Base-by-base conservation (phyloP, 2,888 invertebrate species). In the Meliscaeva auricollis region DNA sequence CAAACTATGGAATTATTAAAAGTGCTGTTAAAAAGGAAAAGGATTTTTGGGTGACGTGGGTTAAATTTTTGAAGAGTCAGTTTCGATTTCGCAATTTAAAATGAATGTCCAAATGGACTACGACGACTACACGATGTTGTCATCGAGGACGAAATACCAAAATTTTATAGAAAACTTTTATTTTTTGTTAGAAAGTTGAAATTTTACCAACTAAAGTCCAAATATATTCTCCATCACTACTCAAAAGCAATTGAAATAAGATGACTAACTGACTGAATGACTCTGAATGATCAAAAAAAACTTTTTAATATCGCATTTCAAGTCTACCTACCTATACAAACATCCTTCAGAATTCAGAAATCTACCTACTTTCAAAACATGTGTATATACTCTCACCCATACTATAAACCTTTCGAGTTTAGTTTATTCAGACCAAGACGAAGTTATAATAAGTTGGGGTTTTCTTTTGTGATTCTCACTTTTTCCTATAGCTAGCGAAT, bases 391-490 rank as follows among this genome's bases (percentile, higher is more conserved):
- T 1, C 38, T 38, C 3, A 9, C 11, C 9, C 38, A 9, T 38
- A n/a, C 3, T 38, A 38, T 38, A 9, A 9, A 8, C 38, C 38
- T 13, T 9, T 3, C 38, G 17, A 66, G 35, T 20, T 66, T 13
- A 30, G 64, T 50, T 48, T 66, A 20, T 64, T 64, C 13, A 46
- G 20, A 38, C 50, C 46, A n/a, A 66, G 48, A n/a, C 30, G 2
- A 50, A 50, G 22, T 46, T 48, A 32, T 62, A 30, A 64, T 64
- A 62, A 64, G 66, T 48, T 48, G 48, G 8, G 20, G 3, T 32
- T 48, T 48, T 66, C 32, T 66, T 50, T 50, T 66, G 66, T 66
- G 66, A 32, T 66, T 48, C 32, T 13, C 13, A 30, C n/a, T 60
- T 13, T 2, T 52, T 11, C 11, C 11, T 62, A 15, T 41, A 11